These are phyloP conservation scores for Palythoa heliodiscus DNA, from an alignment of 92 coral and sea anemone genomes.

Conservation along the genomic window DNA sequence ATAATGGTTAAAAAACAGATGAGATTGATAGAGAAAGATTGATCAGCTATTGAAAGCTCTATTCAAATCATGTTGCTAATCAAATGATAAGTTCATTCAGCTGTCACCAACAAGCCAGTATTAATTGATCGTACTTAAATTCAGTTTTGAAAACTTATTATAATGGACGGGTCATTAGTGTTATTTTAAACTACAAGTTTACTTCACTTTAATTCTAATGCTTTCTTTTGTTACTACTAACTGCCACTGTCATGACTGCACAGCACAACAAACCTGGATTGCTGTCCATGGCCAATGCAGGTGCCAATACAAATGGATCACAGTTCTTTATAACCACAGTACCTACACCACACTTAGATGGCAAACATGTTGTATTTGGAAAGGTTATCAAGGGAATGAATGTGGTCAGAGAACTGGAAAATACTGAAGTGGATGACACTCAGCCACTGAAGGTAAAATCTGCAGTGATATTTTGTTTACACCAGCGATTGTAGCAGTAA, in stretches of 20 bases:
- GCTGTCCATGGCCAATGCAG: slow-evolving; percentile 94
- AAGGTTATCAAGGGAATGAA: slow-evolving; percentile 87
- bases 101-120: too few species aligned
- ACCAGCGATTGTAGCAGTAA: too few species aligned
- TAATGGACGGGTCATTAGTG: too few species aligned
- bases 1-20: too few species aligned
- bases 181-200: too few species aligned
- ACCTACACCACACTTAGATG: slow-evolving; percentile 85
- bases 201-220: background rate
- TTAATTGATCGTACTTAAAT: too few species aligned
- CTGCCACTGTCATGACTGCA: background rate
- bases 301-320: slow-evolving; percentile 92
- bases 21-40: too few species aligned
- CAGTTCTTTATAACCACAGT: slow-evolving; percentile 88
- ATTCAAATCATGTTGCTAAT: too few species aligned
- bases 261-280: slow-evolving; percentile 89
- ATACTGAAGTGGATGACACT: slow-evolving; percentile 74
- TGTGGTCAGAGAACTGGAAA: slow-evolving; percentile 79
- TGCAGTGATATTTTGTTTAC: too few species aligned
- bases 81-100: too few species aligned
- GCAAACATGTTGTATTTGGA: slow-evolving; percentile 97
- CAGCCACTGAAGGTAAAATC: slow-evolving; percentile 74
- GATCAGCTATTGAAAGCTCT: too few species aligned
- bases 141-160: too few species aligned
- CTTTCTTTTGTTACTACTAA: background rate